Conservation (phyloP, 2,888 invertebrate species). For the Diloba caeruleocephala region DNA sequence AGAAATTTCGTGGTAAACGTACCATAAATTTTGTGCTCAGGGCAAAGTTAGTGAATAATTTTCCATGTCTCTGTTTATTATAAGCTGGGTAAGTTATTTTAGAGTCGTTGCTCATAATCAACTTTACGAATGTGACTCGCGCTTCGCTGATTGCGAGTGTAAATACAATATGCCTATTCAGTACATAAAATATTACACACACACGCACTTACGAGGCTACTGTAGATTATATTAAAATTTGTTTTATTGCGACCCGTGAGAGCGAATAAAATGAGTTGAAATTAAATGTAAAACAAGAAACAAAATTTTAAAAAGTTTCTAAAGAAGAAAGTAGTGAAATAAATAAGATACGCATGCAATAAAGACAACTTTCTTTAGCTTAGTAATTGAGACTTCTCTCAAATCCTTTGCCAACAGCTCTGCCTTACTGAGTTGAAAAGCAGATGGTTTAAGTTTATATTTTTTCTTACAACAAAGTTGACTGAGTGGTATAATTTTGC, state of each 20-base stretch:
- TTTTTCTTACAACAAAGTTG: constrained; percentile 70
- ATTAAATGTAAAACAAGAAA: constrained; percentile 36
- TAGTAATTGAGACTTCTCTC: constrained; percentile 76
- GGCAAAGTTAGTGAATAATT: constrained; percentile 86
- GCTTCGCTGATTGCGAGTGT: constrained; percentile 67
- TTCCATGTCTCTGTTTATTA: constrained; percentile 88
- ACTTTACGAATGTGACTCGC: constrained; percentile 73
- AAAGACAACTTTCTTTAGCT: constrained; percentile 70
- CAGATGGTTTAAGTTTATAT: constrained; percentile 69
- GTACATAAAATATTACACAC: constrained; percentile 8
- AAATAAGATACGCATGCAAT: constrained; percentile 69
- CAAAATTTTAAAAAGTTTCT: constrained; percentile 51
- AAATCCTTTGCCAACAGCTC: constrained; percentile 77
- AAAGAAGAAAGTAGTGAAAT: constrained; percentile 52
- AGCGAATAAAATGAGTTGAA: constrained; percentile 19
- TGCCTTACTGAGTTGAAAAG: constrained; percentile 74
- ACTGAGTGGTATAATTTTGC: constrained; percentile 49
- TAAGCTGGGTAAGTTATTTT: constrained; percentile 81
- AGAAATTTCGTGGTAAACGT: constrained; percentile 85
- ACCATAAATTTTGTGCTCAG: constrained; percentile 85
- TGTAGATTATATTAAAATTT: constrained; percentile 7
- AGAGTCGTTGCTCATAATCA: constrained; percentile 80
- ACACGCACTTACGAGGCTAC: background rate
- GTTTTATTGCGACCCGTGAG: background rate
- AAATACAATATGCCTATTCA: constrained; percentile 22